Conservation (phyloP, 2,113 vertebrate genomes). For the Colinus virginianus region DNA sequence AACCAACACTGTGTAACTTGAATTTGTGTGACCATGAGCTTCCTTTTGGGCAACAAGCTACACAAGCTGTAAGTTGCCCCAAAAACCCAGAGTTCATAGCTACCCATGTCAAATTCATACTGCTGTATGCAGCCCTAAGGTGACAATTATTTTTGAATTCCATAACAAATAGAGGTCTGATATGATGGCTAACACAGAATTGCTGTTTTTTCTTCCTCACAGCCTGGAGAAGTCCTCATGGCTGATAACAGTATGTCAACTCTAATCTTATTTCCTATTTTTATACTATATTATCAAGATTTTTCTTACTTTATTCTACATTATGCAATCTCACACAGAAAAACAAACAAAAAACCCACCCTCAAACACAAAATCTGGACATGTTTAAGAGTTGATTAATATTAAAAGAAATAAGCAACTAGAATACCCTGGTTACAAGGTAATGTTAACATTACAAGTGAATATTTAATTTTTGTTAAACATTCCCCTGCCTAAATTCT, state of each 20-base stretch:
- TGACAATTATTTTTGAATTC: constrained; percentile 77
- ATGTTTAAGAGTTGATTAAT: neutral
- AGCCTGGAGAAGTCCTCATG: constrained; percentile 65
- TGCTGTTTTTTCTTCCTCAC: constrained; percentile 8
- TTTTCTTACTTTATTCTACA: constrained; percentile 25
- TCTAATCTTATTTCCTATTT: constrained; percentile 63
- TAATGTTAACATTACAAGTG: neutral
- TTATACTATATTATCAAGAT: constrained; percentile 39
- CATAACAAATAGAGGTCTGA: constrained; percentile 49
- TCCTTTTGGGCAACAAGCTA: constrained; percentile 61
- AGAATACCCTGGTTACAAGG: constrained; percentile 3
- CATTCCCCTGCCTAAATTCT: neutral
- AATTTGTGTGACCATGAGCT: constrained; percentile 39
- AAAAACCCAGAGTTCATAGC: constrained; percentile 13
- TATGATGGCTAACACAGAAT: constrained; percentile 55
- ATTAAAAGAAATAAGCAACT: neutral
- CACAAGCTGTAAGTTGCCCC: neutral
- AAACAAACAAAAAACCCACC: neutral
- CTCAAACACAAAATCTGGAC: neutral
- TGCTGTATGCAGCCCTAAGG: constrained; percentile 62
- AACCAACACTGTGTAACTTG: neutral
- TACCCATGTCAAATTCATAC: constrained; percentile 45
- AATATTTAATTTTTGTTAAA: constrained; percentile 1
- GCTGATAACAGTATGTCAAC: constrained; percentile 60
- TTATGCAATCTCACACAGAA: constrained; percentile 1